Evolutionary conservation across 2,888 invertebrate genomes (phyloP).

Genomic region (Rapana venosa): DNA sequence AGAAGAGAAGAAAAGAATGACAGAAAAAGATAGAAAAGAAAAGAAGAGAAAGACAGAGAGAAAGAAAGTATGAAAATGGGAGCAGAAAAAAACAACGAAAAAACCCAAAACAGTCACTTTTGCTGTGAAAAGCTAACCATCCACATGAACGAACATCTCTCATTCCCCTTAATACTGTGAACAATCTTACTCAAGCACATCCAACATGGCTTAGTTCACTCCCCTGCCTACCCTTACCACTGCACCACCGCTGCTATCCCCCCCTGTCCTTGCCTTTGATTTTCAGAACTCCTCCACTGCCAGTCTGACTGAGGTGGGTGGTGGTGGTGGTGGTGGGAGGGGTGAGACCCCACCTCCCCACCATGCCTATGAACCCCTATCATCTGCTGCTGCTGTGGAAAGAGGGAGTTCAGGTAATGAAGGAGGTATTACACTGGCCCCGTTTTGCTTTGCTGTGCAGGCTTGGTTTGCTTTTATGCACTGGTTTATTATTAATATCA

Average conservation of each 20-base stretch:
- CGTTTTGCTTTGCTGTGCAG: not conserved
- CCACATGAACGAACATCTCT: no score
- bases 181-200: no score
- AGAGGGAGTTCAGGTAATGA: conserved; percentile 69
- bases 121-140: no score
- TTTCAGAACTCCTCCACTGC: conserved; percentile 44
- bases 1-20: no score
- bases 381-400: conserved; percentile 6
- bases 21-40: no score
- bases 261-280: not conserved
- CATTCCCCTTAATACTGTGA: no score
- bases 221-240: not conserved
- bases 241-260: not conserved
- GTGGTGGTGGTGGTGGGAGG: conserved; percentile 33
- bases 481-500: no score
- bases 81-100: no score
- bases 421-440: conserved; percentile 63
- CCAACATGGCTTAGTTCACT: not conserved
- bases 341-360: conserved; percentile 43
- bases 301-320: conserved; percentile 48
- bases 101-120: no score
- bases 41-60: no score
- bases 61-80: no score
- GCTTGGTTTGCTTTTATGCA: not conserved
- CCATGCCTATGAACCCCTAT: conserved; percentile 19